Percentiles rank a stretch among this genome's conserved stretches.
Conservation (phyloP, 2,113 vertebrate genomes). For the Parotia lawesii region DNA sequence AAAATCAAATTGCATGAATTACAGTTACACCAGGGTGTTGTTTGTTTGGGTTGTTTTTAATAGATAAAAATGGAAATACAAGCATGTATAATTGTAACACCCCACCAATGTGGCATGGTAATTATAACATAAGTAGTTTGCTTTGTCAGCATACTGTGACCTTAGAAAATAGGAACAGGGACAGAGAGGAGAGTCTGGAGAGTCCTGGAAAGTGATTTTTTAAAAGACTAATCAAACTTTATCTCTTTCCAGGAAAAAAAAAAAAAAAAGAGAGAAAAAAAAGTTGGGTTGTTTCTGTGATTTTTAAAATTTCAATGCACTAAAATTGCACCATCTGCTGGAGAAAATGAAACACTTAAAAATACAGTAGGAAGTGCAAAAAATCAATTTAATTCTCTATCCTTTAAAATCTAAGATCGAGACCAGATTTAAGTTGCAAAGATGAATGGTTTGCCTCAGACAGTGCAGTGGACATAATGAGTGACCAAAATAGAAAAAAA, state of each 20-base stretch:
- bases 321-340: conserved; percentile 42
- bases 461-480: not conserved
- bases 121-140: not conserved
- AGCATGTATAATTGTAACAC: not conserved
- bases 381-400: not conserved
- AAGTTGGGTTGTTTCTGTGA: rapidly evolving
- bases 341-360: not conserved
- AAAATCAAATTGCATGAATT: conserved; percentile 14
- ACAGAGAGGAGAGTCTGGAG: not conserved
- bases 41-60: not conserved
- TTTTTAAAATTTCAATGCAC: not conserved
- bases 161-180: not conserved
- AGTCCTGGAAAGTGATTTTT: not conserved
- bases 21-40: not conserved
- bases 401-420: not conserved
- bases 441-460: not conserved
- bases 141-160: not conserved
- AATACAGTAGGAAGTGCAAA: not conserved
- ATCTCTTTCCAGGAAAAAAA: not conserved
- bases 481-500: not conserved
- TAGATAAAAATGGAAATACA: not conserved
- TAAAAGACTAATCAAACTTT: not conserved
- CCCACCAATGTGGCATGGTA: not conserved
- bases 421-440: not conserved
- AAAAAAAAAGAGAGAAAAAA: not conserved